phyloP scores from a whole-genome alignment of 2,113 vertebrate species.

The Candoia aspera region DNA sequence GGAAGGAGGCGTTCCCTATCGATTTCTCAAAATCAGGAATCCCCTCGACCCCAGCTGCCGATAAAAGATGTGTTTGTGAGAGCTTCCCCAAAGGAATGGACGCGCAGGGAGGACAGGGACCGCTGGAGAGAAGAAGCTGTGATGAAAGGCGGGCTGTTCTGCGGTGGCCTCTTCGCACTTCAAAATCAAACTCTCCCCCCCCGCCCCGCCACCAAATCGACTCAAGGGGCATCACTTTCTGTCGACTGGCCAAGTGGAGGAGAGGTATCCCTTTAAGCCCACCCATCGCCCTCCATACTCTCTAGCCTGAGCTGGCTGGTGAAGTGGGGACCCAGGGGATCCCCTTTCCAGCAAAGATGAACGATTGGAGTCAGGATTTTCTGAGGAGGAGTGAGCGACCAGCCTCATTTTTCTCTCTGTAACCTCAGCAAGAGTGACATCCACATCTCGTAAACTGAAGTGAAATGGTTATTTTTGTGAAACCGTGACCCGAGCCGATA shows the following conservation, averaged over 20 bases:
- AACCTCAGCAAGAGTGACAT: conserved; percentile 66
- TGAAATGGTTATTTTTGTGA: conserved; percentile 65
- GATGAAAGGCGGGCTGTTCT: too few relatives aligned
- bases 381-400: conserved; percentile 55
- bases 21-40: too few relatives aligned
- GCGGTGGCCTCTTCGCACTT: too few relatives aligned
- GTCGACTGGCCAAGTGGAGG: background rate
- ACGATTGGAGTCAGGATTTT: conserved; percentile 50
- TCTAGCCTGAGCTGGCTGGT: conserved; percentile 32
- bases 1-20: too few relatives aligned
- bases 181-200: too few relatives aligned
- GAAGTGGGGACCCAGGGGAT: conserved; percentile 24
- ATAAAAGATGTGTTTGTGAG: too few relatives aligned
- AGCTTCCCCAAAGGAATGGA: too few relatives aligned
- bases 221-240: background rate
- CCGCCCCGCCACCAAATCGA: too few relatives aligned
- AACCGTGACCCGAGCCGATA: conserved; percentile 58
- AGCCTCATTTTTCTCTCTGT: conserved; percentile 51
- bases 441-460: conserved; percentile 65
- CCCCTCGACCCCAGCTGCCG: too few relatives aligned
- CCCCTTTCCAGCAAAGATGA: conserved; percentile 27
- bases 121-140: background rate
- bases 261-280: accelerated
- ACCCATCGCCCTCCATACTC: conserved; percentile 22
- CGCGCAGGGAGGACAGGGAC: background rate